Base-by-base conservation (phyloP, 2,113 vertebrate species). In the Salvelinus alpinus region DNA sequence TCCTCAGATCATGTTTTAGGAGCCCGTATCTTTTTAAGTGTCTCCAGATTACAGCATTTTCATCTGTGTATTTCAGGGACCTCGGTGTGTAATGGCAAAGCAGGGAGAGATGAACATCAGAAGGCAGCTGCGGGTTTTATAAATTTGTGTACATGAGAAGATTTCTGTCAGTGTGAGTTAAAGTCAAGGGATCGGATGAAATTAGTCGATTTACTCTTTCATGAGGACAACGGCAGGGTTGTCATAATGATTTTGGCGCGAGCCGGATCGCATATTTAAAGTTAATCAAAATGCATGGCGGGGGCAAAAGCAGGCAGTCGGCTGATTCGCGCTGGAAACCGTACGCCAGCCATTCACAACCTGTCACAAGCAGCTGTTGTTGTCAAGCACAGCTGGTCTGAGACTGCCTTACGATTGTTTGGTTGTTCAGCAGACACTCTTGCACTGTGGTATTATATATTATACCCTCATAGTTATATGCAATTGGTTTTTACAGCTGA, bases 1-100 rank as follows among this genome's bases (percentile, higher is more conserved):
- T 89, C 83, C 85, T 88, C 86, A 85, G 86, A 89, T 88, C 85
- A 84, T 83, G 87, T 90, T 91, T 89, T 84, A 89, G 87, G 82
- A 73, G 86, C 84, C 79, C 25, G 31, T n/a, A 22, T 64, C 66
- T 74, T 60, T 59, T 78, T 66, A 74, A 74, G 78, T 13, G 57
- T 78, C 51, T 77, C 62, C 75, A 80, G 71, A 80, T 83, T 80
- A 75, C 44, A 64, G 12, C 31, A 48, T 74, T 67, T 78, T 29
- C 24, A 22, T 74, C 24, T 78, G 47, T 75, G 65, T 77, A 54
- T 82, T 76, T 5, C 71, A 79, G 82, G 80, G 83, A 69, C 73
- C 51, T 57, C 64, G 3, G 76, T 77, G 84, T 84, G 84, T 65
- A 75, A 78, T 76, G 75, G 44, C 64, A 9, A 20, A 78, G 72